Evolutionary conservation across 1,140 invertebrate genomes (phyloP), one percentile per base, ranked within the genome.

Genomic region (Cylas formicarius): DNA sequence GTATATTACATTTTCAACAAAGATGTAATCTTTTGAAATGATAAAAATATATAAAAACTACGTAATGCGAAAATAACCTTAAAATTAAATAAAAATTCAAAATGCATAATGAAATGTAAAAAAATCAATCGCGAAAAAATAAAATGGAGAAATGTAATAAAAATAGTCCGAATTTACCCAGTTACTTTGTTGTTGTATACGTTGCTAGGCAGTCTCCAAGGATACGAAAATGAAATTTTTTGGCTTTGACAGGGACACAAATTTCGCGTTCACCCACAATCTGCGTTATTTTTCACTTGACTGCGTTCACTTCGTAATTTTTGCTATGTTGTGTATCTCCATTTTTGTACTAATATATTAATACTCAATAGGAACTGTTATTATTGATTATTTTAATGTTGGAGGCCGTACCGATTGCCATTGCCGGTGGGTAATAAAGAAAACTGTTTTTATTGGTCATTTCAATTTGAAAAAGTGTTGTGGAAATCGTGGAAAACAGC

Each of bases 181-280:
- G 61, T 66, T 58, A 54, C 55, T 63, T 61, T 64, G 63, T 66
- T 66, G 63, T 66, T 66, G 63, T 63, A 61, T 62, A 54, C 59
- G 63, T 66, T 65, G 62, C 62, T 65, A 65, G 56, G 62, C 53
- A 54, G 62, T 65, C 61, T 51, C 63, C 62, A 66, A 65, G 63
- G 63, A 65, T 65, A 64, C 63, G 58, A 57, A 49, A 55, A 52
- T 60, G 52, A 50, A 49, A 54, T 54, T 56, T n/a, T 54, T 48
- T 45, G 42, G 37, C 44, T 56, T 61, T 63, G 60, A 64, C 60
- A 61, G 55, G 52, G 58, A 52, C 43, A 41, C 43, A 29, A 48
- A 24, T 38, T 44, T 37, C 27, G 11, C 24, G 29, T n/a, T n/a
- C 23, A 36, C 20, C 11, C 9, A 29, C 22, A 18, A 9, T 33